Conservation (phyloP, 1,140 invertebrate species). For the Drosophila littoralis region DNA sequence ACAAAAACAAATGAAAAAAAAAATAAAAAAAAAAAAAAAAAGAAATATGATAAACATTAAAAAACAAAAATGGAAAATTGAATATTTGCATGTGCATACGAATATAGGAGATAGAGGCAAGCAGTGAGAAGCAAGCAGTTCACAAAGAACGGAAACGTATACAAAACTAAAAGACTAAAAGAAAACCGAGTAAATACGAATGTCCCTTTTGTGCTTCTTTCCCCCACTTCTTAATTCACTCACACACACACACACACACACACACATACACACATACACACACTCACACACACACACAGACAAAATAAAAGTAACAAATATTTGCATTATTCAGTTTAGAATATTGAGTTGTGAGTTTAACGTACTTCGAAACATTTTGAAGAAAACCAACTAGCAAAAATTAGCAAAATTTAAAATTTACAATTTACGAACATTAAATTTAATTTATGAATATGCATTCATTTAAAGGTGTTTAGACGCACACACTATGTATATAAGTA, state of each 20-base stretch:
- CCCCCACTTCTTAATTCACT: conserved; percentile 34
- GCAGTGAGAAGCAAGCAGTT: conserved; percentile 35
- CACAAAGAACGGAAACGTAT: conserved; percentile 46
- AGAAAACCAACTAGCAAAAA: conserved; percentile 70
- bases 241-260: conserved; percentile 17
- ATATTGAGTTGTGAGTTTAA: conserved; percentile 65
- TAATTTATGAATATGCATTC: conserved; percentile 39
- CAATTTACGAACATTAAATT: conserved; percentile 44
- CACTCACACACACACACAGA: conserved; percentile 18
- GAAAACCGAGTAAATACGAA: conserved; percentile 48
- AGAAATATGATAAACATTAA: conserved; percentile 5
- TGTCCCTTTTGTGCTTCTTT: conserved; percentile 70
- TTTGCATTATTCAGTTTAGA: conserved; percentile 52
- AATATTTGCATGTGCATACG: conserved; percentile 52
- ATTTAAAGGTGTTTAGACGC: conserved; percentile 35
- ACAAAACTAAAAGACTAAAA: conserved; percentile 72
- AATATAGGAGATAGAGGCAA: conserved; percentile 27
- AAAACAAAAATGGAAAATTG: conserved; percentile 46
- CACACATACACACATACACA: conserved; percentile 26
- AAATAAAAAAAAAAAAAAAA: conserved; percentile 9
- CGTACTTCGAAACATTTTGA: conserved; percentile 60
- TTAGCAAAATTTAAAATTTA: conserved; percentile 82
- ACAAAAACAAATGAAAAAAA: conserved; percentile 15
- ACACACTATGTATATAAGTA: conserved; percentile 44
- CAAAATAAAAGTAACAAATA: conserved; percentile 14